phyloP scores from a whole-genome alignment of 2,888 invertebrate species.

The Acanthococcus lagerstroemiae region DNA sequence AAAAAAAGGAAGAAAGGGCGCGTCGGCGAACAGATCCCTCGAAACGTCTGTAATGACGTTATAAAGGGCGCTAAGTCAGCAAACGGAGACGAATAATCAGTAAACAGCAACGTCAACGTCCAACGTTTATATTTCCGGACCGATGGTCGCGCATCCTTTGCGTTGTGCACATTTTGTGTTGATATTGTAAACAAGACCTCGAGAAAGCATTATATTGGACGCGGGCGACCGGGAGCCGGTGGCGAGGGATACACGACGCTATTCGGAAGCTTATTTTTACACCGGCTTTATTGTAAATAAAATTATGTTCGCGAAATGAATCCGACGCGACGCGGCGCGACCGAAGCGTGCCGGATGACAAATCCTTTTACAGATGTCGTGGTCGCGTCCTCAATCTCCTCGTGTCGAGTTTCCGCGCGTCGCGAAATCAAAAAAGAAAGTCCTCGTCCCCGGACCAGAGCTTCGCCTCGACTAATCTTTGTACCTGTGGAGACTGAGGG shows the following conservation, averaged over 20 bases:
- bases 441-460: no score
- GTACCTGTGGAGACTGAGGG: no score
- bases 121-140: slow-evolving; percentile 21
- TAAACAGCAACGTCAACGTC: slow-evolving; percentile 25
- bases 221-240: background rate
- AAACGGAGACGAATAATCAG: slow-evolving; percentile 25
- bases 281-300: slow-evolving; percentile 22
- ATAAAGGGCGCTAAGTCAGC: slow-evolving; percentile 26
- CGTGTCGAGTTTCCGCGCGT: background rate
- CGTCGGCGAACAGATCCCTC: no score
- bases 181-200: slow-evolving; percentile 20
- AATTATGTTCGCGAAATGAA: slow-evolving; percentile 18
- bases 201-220: slow-evolving; percentile 12
- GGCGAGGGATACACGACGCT: background rate
- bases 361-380: slow-evolving; percentile 1
- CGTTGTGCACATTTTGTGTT: slow-evolving; percentile 15
- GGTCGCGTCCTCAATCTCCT: no score
- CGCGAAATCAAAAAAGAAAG: no score
- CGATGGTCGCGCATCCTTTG: slow-evolving; percentile 16
- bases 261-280: slow-evolving; percentile 20
- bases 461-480: no score
- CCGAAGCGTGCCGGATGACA: slow-evolving; percentile 7
- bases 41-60: slow-evolving; percentile 18
- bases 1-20: no score
- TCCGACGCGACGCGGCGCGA: background rate